A percentile compares a stretch with the other conserved stretches of the same genome.
These are phyloP conservation scores for Grallaria varia DNA, from an alignment of 2,113 vertebrate genomes.

Conservation along the genomic window DNA sequence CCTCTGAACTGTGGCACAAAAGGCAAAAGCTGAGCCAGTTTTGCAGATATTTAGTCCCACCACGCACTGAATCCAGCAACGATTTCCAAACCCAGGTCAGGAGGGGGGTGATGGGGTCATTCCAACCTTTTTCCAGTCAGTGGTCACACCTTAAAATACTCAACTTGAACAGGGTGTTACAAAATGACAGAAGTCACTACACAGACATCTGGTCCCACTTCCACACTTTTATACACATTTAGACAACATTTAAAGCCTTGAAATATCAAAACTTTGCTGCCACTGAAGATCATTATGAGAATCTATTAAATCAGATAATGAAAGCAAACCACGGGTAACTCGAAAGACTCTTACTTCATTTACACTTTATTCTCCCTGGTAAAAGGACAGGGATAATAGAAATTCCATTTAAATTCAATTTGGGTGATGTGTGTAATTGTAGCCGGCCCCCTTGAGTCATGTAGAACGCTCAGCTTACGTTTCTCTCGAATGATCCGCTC, in stretches of 20 bases:
- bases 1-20: neutral
- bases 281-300: constrained; percentile 73
- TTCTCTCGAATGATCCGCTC: constrained; percentile 86
- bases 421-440: constrained; percentile 93
- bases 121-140: neutral
- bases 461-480: constrained; percentile 87
- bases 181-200: neutral
- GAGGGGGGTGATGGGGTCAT: neutral
- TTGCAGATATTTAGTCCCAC: neutral
- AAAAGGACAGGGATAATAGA: constrained; percentile 80
- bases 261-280: constrained; percentile 78
- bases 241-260: constrained; percentile 62
- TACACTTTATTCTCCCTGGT: constrained; percentile 87
- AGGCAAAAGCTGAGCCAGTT: neutral
- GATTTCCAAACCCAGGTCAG: neutral
- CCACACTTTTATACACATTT: constrained; percentile 51
- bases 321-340: constrained; percentile 79
- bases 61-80: neutral
- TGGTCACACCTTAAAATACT: neutral
- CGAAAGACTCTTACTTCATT: constrained; percentile 90
- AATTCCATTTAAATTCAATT: constrained; percentile 89
- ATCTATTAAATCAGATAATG: constrained; percentile 85
- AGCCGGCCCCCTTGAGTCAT: constrained; percentile 91
- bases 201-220: constrained; percentile 63
- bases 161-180: neutral